Percentiles rank a stretch among this genome's conserved stretches.
Conservation (phyloP, 2,113 vertebrate genomes). For the Heliornis fulica region DNA sequence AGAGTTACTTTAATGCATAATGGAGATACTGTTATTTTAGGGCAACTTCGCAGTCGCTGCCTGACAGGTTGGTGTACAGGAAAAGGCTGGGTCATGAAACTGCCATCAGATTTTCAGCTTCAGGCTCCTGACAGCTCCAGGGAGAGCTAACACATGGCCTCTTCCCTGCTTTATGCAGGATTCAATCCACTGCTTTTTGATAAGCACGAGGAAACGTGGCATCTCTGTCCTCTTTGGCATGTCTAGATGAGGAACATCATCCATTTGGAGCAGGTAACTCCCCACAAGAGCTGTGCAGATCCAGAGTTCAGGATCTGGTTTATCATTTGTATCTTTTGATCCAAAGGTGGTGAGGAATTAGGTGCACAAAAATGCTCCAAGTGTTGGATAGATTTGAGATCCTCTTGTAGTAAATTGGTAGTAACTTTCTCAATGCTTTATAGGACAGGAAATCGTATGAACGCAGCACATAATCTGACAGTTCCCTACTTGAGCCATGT, state of each 20-base stretch:
- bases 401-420: neutral
- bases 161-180: neutral
- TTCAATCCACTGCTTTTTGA: neutral
- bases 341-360: neutral
- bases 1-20: neutral
- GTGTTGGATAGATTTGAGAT: neutral
- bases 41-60: neutral
- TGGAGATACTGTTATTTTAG: neutral
- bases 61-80: neutral
- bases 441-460: neutral
- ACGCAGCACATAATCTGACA: neutral
- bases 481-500: neutral
- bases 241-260: neutral
- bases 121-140: neutral
- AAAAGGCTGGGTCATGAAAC: neutral
- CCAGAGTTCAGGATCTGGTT: neutral
- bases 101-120: neutral
- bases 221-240: neutral
- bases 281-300: neutral
- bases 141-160: neutral
- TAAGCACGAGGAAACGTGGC: accelerated
- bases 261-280: neutral
- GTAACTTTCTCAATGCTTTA: neutral
- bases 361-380: neutral
- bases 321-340: neutral